Conservation (phyloP, 2,888 invertebrate species). For the Nomada lathburiana region DNA sequence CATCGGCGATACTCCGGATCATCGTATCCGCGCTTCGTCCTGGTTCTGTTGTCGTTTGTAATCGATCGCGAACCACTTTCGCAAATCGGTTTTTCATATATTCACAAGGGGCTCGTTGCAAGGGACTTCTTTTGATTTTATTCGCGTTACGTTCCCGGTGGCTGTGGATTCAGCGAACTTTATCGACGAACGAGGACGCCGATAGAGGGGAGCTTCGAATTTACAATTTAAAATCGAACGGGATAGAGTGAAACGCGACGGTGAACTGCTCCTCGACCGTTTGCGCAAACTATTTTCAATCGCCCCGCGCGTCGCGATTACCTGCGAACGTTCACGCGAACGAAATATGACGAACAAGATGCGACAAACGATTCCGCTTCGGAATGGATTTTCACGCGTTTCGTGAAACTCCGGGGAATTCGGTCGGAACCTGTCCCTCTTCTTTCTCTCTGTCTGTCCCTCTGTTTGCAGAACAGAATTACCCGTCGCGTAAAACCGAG, state of each 20-base stretch:
- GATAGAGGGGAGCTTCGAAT: neutral
- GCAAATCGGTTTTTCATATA: neutral
- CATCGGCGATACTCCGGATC: neutral
- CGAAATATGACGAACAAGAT: neutral
- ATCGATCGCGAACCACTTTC: neutral
- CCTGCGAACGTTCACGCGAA: neutral
- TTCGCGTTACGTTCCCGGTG: neutral
- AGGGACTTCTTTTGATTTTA: neutral
- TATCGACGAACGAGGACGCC: neutral
- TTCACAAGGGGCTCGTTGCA: too few relatives aligned
- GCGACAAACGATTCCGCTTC: neutral
- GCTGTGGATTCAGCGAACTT: conserved; percentile 4
- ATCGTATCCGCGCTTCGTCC: neutral
- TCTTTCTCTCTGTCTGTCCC: neutral
- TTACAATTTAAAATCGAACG: conserved; percentile 36
- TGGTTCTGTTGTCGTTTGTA: neutral
- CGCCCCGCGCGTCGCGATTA: neutral
- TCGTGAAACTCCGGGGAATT: too few relatives aligned
- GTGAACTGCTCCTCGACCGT: neutral
- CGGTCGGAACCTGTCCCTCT: too few relatives aligned
- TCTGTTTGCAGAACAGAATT: neutral
- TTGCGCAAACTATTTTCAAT: neutral
- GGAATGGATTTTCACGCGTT: neutral
- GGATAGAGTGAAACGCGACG: neutral
- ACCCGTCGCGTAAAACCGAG: neutral